Evolutionary conservation across 2,113 vertebrate species (phyloP), one percentile per base, ranked within the genome.

Genomic region (Corynorhinus townsendii): DNA sequence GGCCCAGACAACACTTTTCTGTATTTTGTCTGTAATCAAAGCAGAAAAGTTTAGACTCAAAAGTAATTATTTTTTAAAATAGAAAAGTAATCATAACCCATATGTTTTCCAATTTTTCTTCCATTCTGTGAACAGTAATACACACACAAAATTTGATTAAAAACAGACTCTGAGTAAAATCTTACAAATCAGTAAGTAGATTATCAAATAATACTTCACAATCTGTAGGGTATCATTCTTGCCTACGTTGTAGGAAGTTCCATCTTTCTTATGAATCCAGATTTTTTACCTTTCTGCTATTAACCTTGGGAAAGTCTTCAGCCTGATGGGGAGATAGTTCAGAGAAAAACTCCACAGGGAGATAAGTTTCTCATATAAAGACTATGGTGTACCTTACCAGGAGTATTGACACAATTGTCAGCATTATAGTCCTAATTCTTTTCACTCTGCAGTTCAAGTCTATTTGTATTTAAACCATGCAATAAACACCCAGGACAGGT

Each of bases 21-120:
- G 26, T 83, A 59, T 52, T 92, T 95, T 93, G 28, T 75, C 16
- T 96, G 30, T 90, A 64, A 95, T 86, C 64, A 77, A 88, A 95
- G 38, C 73, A 96, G 68, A 95, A 95, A 66, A 93, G 30, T 82
- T 92, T 90, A 90, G 62, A 92, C n/a, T 93, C 64, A 89, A 38
- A 93, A 82, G 19, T 79, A 80, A 88, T 86, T 90, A 81, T 71
- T 71, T 95, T 94, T 95, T 47, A 30, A 77, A 93, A 73, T 68
- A 92, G 40, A 84, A 95, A 97, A 82, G 4, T 83, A 87, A 86
- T 86, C n/a, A 71, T 86, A 91, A 80, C 30, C 38, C 80, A 89
- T 94, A 30, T 40, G 87, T 85, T 95, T 96, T 82, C 17, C 38
- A n/a, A 68, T 80, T 38, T 71, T 92, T 86, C 35, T 90, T 89